Conservation (phyloP, 2,797 vertebrate species). For the Glossophaga mutica region DNA sequence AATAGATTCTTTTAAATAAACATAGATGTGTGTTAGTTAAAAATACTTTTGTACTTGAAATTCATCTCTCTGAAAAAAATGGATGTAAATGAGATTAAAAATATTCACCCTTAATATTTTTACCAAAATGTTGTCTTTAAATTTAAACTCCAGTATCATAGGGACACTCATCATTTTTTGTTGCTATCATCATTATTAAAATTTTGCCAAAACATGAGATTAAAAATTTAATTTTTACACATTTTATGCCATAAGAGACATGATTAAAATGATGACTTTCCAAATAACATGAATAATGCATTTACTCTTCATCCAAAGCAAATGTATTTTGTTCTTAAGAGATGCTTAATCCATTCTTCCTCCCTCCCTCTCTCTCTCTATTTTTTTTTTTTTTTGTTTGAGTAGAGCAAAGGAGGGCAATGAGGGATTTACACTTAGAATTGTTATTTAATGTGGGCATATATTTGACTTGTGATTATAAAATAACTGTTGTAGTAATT, state of each 20-base stretch:
- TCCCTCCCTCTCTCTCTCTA: no score
- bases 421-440: constrained; percentile 75
- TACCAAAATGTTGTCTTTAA: constrained; percentile 1
- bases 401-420: constrained; percentile 54
- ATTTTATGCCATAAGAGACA: constrained; percentile 70
- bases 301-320: constrained; percentile 70
- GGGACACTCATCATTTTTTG: constrained; percentile 49
- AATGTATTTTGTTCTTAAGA: constrained; percentile 72
- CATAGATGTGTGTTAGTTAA: not conserved
- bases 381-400: constrained; percentile 1
- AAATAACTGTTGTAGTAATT: constrained; percentile 71
- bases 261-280: constrained; percentile 75
- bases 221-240: constrained; percentile 52
- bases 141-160: constrained; percentile 37
- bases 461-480: constrained; percentile 77
- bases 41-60: constrained; percentile 14
- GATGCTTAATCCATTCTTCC: constrained; percentile 73
- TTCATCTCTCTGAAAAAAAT: constrained; percentile 46
- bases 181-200: constrained; percentile 52
- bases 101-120: not conserved
- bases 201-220: constrained; percentile 59
- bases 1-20: constrained; percentile 32
- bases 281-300: constrained; percentile 79
- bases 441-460: constrained; percentile 76
- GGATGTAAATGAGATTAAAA: constrained; percentile 50